These are phyloP conservation scores for Catharus bicknelli DNA, from an alignment of 2,113 vertebrate species.

Conservation along the genomic window DNA sequence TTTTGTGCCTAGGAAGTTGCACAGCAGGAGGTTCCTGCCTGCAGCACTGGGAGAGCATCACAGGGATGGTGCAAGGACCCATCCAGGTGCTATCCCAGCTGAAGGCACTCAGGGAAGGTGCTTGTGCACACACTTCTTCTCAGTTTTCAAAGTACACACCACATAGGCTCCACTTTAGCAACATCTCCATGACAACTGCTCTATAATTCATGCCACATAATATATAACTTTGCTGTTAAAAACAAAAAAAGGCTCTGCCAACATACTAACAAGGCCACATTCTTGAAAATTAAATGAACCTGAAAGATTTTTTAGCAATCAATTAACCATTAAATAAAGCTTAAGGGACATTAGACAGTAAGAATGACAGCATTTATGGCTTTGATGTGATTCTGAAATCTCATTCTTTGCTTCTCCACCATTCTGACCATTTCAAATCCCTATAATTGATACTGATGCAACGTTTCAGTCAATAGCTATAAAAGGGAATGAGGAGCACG, in stretches of 20 bases:
- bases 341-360: background rate
- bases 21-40: background rate
- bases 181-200: slow-evolving; percentile 66
- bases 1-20: too few species aligned
- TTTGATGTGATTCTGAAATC: slow-evolving; percentile 39
- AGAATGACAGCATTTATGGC: slow-evolving; percentile 38
- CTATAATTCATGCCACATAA: slow-evolving; percentile 48
- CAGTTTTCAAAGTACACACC: background rate
- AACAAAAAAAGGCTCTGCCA: background rate
- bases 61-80: background rate
- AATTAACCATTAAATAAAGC: slow-evolving; percentile 51
- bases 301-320: slow-evolving; percentile 26
- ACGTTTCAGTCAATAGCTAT: slow-evolving; percentile 36
- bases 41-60: background rate
- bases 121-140: background rate
- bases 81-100: background rate
- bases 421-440: slow-evolving; percentile 36
- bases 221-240: background rate
- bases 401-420: slow-evolving; percentile 13
- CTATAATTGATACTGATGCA: slow-evolving; percentile 29
- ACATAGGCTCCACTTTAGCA: slow-evolving; percentile 15
- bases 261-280: background rate
- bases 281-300: slow-evolving; percentile 48
- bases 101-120: background rate
- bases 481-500: background rate